These are phyloP conservation scores for Drosophila kambysellisi DNA, from an alignment of 2,888 invertebrate species.

Conservation along the genomic window DNA sequence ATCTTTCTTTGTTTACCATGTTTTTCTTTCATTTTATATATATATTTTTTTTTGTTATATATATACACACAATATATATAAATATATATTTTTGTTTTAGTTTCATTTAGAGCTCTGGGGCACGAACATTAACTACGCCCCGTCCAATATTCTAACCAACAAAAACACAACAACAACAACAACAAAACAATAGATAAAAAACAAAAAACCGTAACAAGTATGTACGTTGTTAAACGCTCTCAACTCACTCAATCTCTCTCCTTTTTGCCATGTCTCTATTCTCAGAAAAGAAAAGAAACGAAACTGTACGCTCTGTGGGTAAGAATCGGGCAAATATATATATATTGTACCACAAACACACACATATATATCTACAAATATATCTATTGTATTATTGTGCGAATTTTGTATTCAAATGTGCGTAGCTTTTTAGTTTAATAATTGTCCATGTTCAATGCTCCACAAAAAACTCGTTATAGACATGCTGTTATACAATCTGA, in stretches of 20 bases:
- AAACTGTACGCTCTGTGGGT: slow-evolving; percentile 60
- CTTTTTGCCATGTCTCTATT: slow-evolving; percentile 48
- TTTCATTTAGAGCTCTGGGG: slow-evolving; percentile 59
- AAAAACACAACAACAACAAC: slow-evolving; percentile 13
- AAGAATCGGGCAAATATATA: slow-evolving; percentile 55
- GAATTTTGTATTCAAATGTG: slow-evolving; percentile 61
- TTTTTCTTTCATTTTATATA: slow-evolving; percentile 15
- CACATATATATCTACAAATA: slow-evolving; percentile 13
- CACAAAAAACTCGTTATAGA: slow-evolving; percentile 51
- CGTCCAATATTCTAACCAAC: slow-evolving; percentile 36
- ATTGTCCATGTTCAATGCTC: slow-evolving; percentile 66
- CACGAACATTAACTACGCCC: slow-evolving; percentile 49
- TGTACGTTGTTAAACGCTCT: slow-evolving; percentile 49
- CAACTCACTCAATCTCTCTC: slow-evolving; percentile 30
- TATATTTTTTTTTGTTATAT: background rate
- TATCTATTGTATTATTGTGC: slow-evolving; percentile 33
- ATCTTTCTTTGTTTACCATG: slow-evolving; percentile 29
- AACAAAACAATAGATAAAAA: slow-evolving; percentile 28
- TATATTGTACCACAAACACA: slow-evolving; percentile 30
- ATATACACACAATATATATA: slow-evolving; percentile 3
- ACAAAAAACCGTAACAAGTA: slow-evolving; percentile 25
- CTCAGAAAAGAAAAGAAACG: slow-evolving; percentile 49
- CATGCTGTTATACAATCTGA: slow-evolving; percentile 46
- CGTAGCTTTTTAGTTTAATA: slow-evolving; percentile 65
- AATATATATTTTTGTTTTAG: slow-evolving; percentile 39